Evolutionary conservation across 2,113 vertebrate species (phyloP).

Genomic region (Leuciscus idus): DNA sequence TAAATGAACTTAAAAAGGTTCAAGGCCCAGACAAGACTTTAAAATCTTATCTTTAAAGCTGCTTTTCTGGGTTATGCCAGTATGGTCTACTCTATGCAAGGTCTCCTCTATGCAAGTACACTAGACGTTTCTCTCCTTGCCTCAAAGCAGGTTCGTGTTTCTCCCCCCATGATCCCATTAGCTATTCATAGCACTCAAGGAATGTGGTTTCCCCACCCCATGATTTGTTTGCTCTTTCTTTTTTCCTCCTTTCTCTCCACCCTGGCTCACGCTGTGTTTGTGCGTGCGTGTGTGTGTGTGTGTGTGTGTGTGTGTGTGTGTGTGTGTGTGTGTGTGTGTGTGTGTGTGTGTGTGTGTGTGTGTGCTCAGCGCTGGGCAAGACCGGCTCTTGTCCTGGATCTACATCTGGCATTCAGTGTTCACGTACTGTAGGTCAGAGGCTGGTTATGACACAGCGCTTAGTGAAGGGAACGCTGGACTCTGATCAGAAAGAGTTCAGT

Average conservation of each 20-base stretch:
- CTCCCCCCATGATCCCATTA: constrained; percentile 68
- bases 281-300: constrained; percentile 39
- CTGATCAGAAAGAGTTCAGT: constrained; percentile 27
- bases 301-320: neutral
- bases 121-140: constrained; percentile 22
- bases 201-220: constrained; percentile 75
- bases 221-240: constrained; percentile 71
- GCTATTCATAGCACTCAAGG: constrained; percentile 78
- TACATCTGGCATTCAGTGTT: constrained; percentile 32
- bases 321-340: no score
- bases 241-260: constrained; percentile 22
- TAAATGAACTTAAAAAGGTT: neutral
- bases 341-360: neutral
- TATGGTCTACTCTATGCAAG: neutral
- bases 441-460: constrained; percentile 23
- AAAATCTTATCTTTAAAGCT: neutral
- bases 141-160: constrained; percentile 41
- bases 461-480: constrained; percentile 24
- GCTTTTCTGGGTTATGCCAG: neutral
- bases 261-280: neutral
- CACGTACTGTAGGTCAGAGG: constrained; percentile 30
- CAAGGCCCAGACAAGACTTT: neutral
- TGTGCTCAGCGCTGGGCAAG: constrained; percentile 5
- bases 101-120: neutral
- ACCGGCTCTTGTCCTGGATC: constrained; percentile 31